Conservation (phyloP, 37 sponge, comb jelly and placozoan genomes). For the Petrosia ficiformis region DNA sequence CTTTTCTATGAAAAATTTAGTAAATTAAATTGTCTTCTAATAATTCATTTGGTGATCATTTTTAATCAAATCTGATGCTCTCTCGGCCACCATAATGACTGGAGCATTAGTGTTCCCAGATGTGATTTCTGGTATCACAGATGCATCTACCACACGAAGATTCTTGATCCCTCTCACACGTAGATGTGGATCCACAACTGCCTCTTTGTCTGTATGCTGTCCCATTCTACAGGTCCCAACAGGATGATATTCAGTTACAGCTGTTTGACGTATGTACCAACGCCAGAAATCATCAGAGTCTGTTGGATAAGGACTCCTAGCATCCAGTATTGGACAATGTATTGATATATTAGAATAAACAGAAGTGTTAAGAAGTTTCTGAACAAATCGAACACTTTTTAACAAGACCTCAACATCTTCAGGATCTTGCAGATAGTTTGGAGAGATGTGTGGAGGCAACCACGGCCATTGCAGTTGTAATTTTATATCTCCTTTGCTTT, state of each 20-base stretch:
- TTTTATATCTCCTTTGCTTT: conserved; percentile 63
- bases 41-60: conserved; percentile 19
- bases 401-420: conserved; percentile 59
- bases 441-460: conserved; percentile 62
- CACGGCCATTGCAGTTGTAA: conserved; percentile 35
- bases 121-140: conserved; percentile 70
- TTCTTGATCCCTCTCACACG: conserved; percentile 64
- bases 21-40: not conserved
- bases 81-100: conserved; percentile 81
- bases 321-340: not conserved
- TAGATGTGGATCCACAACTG: conserved; percentile 75
- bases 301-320: conserved; percentile 15
- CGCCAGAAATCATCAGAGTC: conserved; percentile 71
- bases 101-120: conserved; percentile 80
- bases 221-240: conserved; percentile 90
- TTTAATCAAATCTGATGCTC: conserved; percentile 89
- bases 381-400: conserved; percentile 45
- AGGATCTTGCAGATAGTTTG: conserved; percentile 65
- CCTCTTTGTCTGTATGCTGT: conserved; percentile 24
- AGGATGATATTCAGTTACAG: conserved; percentile 62
- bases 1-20: too few relatives aligned
- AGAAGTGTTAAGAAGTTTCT: conserved; percentile 47
- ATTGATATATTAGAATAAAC: conserved; percentile 22
- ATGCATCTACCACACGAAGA: conserved; percentile 86
- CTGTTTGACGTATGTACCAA: conserved; percentile 50